Evolutionary conservation across 2,888 invertebrate species (phyloP).

Genomic region (Macroteleia sp.): DNA sequence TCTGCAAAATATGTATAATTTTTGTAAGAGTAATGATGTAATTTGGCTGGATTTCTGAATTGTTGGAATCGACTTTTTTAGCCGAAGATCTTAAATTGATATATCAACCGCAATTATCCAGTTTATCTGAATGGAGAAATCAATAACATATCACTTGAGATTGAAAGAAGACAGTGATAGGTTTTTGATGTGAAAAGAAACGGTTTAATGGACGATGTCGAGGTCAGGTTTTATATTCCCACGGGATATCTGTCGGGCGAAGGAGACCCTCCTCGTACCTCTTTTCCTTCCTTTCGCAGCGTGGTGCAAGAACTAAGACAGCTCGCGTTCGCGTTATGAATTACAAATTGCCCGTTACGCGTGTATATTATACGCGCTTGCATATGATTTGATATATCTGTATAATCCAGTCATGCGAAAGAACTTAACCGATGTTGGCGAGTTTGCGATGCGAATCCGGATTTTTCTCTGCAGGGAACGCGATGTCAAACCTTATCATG

Average conservation of each 20-base stretch:
- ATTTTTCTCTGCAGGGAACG: slow-evolving; percentile 59
- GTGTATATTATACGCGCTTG: slow-evolving; percentile 57
- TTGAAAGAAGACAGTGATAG: slow-evolving; percentile 10
- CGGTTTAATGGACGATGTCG: slow-evolving; percentile 47
- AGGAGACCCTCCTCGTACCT: slow-evolving; percentile 42
- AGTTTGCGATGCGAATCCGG: slow-evolving; percentile 48
- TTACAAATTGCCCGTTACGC: slow-evolving; percentile 76
- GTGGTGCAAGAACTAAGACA: slow-evolving; percentile 74
- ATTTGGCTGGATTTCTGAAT: too few relatives aligned
- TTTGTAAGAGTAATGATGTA: too few relatives aligned
- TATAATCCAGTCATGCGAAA: slow-evolving; percentile 62
- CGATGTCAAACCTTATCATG: slow-evolving; percentile 60
- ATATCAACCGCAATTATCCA: slow-evolving; percentile 10
- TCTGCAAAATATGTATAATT: too few relatives aligned
- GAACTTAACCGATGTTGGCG: slow-evolving; percentile 49
- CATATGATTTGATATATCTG: slow-evolving; percentile 63
- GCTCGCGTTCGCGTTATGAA: slow-evolving; percentile 76
- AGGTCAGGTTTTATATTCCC: slow-evolving; percentile 77
- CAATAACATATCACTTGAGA: slow-evolving; percentile 6
- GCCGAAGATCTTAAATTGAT: too few relatives aligned
- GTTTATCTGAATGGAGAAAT: slow-evolving; percentile 4
- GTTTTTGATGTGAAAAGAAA: slow-evolving; percentile 46
- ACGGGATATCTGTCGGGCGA: slow-evolving; percentile 70
- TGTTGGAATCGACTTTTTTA: too few relatives aligned
- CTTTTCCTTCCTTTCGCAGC: slow-evolving; percentile 69